phyloP scores from a whole-genome alignment of 2,888 invertebrate species.

The Gnatocerus cornutus region DNA sequence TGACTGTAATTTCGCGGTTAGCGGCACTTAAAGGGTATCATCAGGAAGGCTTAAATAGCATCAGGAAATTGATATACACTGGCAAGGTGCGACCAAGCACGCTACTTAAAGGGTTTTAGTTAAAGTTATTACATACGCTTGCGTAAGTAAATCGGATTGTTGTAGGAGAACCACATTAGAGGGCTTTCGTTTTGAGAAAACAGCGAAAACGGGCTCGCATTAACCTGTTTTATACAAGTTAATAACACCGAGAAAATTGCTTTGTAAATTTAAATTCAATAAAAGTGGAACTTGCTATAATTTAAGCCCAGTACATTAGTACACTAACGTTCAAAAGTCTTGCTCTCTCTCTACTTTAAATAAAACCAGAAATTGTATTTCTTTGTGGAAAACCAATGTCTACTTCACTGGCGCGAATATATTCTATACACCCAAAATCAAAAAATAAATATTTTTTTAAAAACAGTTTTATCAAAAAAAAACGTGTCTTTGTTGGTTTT shows the following conservation, averaged over 20 bases:
- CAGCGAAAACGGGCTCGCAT: constrained; percentile 37
- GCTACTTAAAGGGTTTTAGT: constrained; percentile 47
- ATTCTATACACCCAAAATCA: no score
- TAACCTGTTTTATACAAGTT: constrained; percentile 40
- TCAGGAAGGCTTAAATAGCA: constrained; percentile 33
- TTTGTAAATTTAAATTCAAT: constrained; percentile 45
- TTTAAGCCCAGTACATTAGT: no score
- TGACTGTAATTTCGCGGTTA: constrained; percentile 26
- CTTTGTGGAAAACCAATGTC: no score
- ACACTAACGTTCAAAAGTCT: no score
- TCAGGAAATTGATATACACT: constrained; percentile 42
- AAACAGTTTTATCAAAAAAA: no score
- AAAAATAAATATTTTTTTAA: no score
- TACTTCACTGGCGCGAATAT: no score
- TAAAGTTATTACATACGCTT: constrained; percentile 48
- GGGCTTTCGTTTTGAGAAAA: constrained; percentile 40
- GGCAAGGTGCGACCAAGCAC: constrained; percentile 47
- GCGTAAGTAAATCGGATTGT: constrained; percentile 48
- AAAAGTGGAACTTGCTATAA: constrained; percentile 37
- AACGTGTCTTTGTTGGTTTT: no score
- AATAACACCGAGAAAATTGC: constrained; percentile 41
- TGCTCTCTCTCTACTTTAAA: no score
- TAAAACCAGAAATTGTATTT: no score
- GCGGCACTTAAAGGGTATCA: constrained; percentile 39
- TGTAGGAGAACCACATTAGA: constrained; percentile 36